Conservation (phyloP, 2,888 invertebrate genomes). For the Ormyrus rosae region DNA sequence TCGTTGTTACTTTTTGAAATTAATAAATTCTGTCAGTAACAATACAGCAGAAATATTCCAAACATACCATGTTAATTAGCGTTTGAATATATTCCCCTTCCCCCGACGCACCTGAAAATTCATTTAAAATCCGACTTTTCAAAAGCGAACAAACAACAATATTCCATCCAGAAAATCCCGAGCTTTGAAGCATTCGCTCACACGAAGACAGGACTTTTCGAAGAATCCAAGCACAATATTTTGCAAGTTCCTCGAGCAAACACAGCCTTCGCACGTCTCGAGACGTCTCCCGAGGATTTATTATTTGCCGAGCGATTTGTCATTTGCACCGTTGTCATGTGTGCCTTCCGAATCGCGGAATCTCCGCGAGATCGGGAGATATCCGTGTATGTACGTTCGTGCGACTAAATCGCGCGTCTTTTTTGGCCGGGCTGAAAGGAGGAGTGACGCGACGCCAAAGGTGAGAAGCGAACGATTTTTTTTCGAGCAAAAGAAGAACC, state of each 20-base stretch:
- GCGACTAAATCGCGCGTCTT: neutral
- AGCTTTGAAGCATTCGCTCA: neutral
- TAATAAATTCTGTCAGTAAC: too few relatives aligned
- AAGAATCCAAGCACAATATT: slow-evolving; percentile 36
- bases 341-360: slow-evolving; percentile 41
- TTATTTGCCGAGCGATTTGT: slow-evolving; percentile 67
- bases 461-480: neutral
- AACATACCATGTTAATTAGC: neutral
- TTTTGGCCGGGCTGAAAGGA: neutral
- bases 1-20: too few relatives aligned
- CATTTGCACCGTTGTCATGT: slow-evolving; percentile 60
- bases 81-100: neutral
- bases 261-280: slow-evolving; percentile 1
- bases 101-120: neutral
- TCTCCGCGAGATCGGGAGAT: slow-evolving; percentile 1
- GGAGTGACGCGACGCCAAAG: neutral
- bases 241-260: slow-evolving; percentile 31
- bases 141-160: slow-evolving; percentile 38
- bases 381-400: neutral
- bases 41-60: neutral
- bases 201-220: slow-evolving; percentile 26
- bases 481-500: neutral
- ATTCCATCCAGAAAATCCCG: neutral
- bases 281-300: slow-evolving; percentile 58
- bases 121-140: slow-evolving; percentile 8